Evolutionary conservation across 2,113 vertebrate species (phyloP).

Genomic region (Corythoichthys intestinalis): DNA sequence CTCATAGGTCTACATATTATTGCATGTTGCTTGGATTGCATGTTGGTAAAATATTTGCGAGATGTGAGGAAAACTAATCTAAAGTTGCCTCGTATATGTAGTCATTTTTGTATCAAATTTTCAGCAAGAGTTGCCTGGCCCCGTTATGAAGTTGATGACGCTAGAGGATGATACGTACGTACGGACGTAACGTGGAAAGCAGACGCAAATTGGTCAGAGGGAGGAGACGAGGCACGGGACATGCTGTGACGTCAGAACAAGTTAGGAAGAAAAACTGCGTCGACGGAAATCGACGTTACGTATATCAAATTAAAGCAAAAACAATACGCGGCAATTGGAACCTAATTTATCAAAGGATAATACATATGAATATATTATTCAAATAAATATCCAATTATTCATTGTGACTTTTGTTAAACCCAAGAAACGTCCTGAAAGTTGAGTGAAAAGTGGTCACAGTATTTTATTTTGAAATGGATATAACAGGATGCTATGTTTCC

Average conservation of each 20-base stretch:
- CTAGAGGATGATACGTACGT: conserved; percentile 39
- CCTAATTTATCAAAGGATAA: not conserved
- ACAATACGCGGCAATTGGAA: rapidly evolving
- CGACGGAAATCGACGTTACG: conserved; percentile 10
- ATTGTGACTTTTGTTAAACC: rapidly evolving
- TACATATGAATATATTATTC: too few relatives aligned
- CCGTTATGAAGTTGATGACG: conserved; percentile 61
- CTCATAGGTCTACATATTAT: not conserved
- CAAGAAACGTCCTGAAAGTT: not conserved
- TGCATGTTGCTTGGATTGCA: not conserved
- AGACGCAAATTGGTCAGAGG: conserved; percentile 62
- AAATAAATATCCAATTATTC: not conserved
- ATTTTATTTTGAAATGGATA: conserved; percentile 38
- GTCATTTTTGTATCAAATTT: not conserved
- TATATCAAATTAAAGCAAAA: conserved; percentile 4
- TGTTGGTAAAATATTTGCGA: not conserved
- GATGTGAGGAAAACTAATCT: not conserved
- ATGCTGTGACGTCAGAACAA: conserved; percentile 51
- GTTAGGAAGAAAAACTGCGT: rapidly evolving
- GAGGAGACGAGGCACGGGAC: conserved; percentile 56
- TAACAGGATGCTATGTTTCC: conserved; percentile 4
- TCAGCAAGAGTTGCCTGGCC: conserved; percentile 40
- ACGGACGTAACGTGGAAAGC: conserved; percentile 70
- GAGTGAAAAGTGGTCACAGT: rapidly evolving
- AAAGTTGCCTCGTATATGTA: not conserved